phyloP scores from a whole-genome alignment of 2,888 invertebrate genomes.

The Deilephila porcellus region DNA sequence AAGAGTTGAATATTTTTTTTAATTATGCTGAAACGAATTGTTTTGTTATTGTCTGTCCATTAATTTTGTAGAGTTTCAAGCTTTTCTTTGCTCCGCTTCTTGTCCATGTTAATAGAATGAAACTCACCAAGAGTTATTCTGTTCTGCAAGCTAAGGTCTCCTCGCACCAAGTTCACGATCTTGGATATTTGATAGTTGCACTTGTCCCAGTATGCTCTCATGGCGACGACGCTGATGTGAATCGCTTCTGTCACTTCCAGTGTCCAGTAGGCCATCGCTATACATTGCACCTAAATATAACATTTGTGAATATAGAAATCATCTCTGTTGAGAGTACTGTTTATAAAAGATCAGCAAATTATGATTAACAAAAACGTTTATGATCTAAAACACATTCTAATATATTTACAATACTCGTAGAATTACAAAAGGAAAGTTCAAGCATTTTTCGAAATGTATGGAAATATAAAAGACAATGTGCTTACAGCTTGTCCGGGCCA shows the following conservation, averaged over 20 bases:
- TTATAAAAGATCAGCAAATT: too few species aligned
- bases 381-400: too few species aligned
- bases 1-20: too few species aligned
- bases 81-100: too few species aligned
- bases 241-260: constrained; percentile 93
- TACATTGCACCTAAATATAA: constrained; percentile 87
- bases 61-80: too few species aligned
- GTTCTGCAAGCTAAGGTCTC: constrained; percentile 93
- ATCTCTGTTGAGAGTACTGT: too few species aligned
- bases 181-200: constrained; percentile 92
- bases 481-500: constrained; percentile 96
- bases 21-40: not conserved
- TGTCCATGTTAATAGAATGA: not conserved
- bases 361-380: too few species aligned
- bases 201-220: constrained; percentile 87
- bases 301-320: too few species aligned
- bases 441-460: not conserved
- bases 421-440: too few species aligned
- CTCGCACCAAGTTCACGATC: constrained; percentile 93
- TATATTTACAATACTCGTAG: too few species aligned
- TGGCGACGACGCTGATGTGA: constrained; percentile 79
- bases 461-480: constrained; percentile 27
- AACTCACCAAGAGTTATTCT: constrained; percentile 91
- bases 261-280: constrained; percentile 96
- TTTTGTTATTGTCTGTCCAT: not conserved